phyloP scores from a whole-genome alignment of 2,888 invertebrate genomes.

The Ichneumoninae sp. region DNA sequence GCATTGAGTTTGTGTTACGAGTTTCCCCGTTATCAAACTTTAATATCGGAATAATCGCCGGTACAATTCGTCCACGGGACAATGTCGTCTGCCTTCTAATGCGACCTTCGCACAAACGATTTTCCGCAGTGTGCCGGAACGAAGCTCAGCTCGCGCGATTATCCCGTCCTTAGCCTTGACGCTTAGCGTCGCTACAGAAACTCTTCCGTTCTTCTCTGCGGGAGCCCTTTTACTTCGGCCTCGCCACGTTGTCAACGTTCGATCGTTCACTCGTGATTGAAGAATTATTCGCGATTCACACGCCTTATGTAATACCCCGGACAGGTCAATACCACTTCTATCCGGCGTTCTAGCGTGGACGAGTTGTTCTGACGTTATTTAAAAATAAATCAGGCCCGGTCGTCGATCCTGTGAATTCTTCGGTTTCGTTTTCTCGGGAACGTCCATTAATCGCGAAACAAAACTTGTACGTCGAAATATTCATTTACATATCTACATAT shows the following conservation, averaged over 20 bases:
- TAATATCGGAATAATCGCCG: slow-evolving; percentile 69
- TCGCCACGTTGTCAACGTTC: slow-evolving; percentile 42
- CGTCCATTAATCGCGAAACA: background rate
- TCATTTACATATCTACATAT: slow-evolving; percentile 3
- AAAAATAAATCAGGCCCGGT: background rate
- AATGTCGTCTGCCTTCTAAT: slow-evolving; percentile 76
- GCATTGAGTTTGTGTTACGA: background rate
- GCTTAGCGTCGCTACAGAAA: background rate
- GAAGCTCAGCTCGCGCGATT: background rate
- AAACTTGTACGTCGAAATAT: background rate
- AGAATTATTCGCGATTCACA: slow-evolving; percentile 62
- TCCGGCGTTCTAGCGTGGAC: slow-evolving; percentile 48
- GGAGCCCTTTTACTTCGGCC: background rate
- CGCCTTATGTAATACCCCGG: slow-evolving; percentile 81
- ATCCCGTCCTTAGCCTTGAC: slow-evolving; percentile 32
- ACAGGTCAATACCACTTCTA: slow-evolving; percentile 80
- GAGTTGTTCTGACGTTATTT: slow-evolving; percentile 30
- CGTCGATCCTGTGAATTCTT: background rate
- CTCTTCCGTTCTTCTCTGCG: slow-evolving; percentile 14
- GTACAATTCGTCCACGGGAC: slow-evolving; percentile 67
- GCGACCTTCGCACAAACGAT: slow-evolving; percentile 58
- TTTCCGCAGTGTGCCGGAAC: slow-evolving; percentile 29
- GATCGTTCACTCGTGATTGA: slow-evolving; percentile 58
- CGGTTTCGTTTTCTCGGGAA: background rate
- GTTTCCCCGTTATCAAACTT: background rate